Conservation (phyloP, 1,140 invertebrate genomes). For the Xylocopa sonorina region DNA sequence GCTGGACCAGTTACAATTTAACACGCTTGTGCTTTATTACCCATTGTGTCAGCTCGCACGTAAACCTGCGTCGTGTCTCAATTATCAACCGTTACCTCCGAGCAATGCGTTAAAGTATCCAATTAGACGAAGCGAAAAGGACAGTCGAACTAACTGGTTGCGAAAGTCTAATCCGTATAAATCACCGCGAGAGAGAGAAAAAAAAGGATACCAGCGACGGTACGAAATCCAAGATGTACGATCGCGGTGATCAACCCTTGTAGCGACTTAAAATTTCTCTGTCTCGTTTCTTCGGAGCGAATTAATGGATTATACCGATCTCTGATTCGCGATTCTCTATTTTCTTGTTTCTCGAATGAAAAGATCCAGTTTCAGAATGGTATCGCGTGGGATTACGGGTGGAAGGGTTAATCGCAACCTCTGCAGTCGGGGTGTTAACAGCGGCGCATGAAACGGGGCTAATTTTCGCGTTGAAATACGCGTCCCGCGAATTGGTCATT, state of each 20-base stretch:
- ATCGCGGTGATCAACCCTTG: background rate
- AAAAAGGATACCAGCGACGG: background rate
- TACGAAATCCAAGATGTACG: background rate
- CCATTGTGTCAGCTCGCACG: background rate
- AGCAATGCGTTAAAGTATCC: background rate
- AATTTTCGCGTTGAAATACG: slow-evolving; percentile 25
- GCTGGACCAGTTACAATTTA: background rate
- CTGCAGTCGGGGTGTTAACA: background rate
- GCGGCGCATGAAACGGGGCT: slow-evolving; percentile 25
- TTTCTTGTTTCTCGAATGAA: too few species aligned
- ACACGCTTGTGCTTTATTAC: background rate
- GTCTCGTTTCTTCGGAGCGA: too few species aligned
- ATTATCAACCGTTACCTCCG: background rate
- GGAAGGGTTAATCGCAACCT: background rate
- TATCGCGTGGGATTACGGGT: too few species aligned
- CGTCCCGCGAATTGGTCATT: slow-evolving; percentile 14
- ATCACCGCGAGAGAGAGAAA: background rate
- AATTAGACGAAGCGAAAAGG: background rate
- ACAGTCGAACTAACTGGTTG: background rate
- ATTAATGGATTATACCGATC: too few species aligned
- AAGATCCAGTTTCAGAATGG: too few species aligned
- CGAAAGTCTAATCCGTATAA: background rate
- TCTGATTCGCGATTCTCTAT: too few species aligned
- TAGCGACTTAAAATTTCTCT: too few species aligned
- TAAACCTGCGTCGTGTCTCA: background rate